Base-by-base conservation (phyloP, 1,140 invertebrate species). In the Radopholus similis region DNA sequence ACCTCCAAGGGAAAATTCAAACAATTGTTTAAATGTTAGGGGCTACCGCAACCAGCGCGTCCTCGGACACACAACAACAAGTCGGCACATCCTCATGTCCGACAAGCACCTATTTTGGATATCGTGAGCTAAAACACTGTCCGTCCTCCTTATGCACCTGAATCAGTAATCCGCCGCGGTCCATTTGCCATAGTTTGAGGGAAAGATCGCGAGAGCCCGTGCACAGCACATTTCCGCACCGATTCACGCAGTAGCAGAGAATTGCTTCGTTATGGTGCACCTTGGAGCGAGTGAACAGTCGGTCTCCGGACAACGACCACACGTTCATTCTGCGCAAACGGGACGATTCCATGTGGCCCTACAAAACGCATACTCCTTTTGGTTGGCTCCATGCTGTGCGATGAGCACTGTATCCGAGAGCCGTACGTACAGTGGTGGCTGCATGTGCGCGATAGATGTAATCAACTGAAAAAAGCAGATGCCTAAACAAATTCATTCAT, bases 191-290 rank as follows among this genome's bases (percentile, higher is more conserved):
- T 8, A 78, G 47, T 74, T 77, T 77, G 9, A 77, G 53, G 11
- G 75, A 77, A 32, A 72, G 56, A 65, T 77, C 75, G 30, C 59
- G 53, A 23, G 77, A 79, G 32, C 75, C 75, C 13, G 75, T 77
- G 21, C 78, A 70, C 21, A 78, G 37, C 30, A 74, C 40, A 9
- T 57, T 69, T 1, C 74, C 76, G 53, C 53, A 68, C 59, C 51
- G 57, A 54, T 75, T 77, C 1, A 74, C 71, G 23, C 59, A 23
- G 35, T 73, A 76, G 51, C 75, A 77, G 3, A 68, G 42, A 38
- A 77, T 77, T 30, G 74, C 77, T 30, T 76, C 76, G n/a, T 70
- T 77, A 57, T 77, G 75, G 62, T 76, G 58, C 11, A 60, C 68
- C 58, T 53, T 75, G 65, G 23, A 60, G 28, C 11, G 70, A 21